Evolutionary conservation across 2,888 invertebrate species (phyloP).

Genomic region (Drosophila pegasa): DNA sequence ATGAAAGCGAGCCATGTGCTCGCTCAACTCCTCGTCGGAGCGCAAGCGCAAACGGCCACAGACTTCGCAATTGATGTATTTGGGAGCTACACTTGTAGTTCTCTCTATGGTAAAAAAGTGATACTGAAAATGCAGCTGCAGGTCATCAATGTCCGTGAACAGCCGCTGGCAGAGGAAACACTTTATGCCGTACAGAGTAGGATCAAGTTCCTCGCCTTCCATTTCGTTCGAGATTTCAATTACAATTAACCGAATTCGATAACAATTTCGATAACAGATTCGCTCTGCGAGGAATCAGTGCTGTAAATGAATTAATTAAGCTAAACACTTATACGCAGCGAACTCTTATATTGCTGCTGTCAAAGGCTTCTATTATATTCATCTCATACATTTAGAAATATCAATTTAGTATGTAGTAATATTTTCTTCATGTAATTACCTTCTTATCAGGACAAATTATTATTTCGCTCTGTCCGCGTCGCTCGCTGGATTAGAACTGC

Average conservation of each 20-base stretch:
- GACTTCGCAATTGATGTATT: slow-evolving; percentile 17
- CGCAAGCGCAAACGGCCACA: slow-evolving; percentile 35
- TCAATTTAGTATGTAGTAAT: background rate
- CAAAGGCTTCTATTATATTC: background rate
- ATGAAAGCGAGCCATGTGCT: slow-evolving; percentile 27
- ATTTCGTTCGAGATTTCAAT: background rate
- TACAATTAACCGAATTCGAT: slow-evolving; percentile 1
- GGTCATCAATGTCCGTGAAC: slow-evolving; percentile 37
- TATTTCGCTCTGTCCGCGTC: background rate
- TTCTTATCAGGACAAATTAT: too few relatives aligned
- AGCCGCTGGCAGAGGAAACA: slow-evolving; percentile 33
- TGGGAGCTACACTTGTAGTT: background rate
- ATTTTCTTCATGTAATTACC: background rate
- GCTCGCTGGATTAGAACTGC: slow-evolving; percentile 6
- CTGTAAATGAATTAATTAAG: background rate
- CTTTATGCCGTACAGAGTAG: slow-evolving; percentile 1
- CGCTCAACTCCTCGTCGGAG: slow-evolving; percentile 8
- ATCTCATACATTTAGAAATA: background rate
- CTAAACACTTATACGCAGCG: background rate
- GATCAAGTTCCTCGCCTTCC: background rate
- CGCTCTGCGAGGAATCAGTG: slow-evolving; percentile 11
- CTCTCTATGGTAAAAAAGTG: slow-evolving; percentile 8
- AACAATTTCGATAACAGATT: background rate
- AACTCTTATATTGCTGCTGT: background rate
- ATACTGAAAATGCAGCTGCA: slow-evolving; percentile 22